A percentile compares a stretch with the other conserved stretches of the same genome.
Evolutionary conservation across 2,888 invertebrate genomes (phyloP).

Genomic region (Sinhomidia bicolor): DNA sequence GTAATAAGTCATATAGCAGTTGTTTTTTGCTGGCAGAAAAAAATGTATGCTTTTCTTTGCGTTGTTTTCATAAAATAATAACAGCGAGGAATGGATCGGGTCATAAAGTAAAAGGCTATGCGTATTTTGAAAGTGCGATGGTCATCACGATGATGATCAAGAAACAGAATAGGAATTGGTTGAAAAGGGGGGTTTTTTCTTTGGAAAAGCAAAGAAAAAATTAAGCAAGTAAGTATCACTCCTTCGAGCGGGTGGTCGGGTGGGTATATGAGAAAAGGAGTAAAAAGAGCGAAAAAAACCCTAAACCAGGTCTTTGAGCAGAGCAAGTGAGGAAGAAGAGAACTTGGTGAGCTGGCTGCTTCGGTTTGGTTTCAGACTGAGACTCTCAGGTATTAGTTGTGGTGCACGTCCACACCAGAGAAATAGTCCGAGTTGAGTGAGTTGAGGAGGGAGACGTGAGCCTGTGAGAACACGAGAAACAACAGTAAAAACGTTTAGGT

Average conservation of each 20-base stretch:
- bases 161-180: not conserved
- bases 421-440: conserved; percentile 41
- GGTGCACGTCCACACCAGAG: conserved; percentile 32
- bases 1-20: too few relatives aligned
- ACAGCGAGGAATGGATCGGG: conserved; percentile 25
- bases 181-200: not conserved
- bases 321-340: not conserved
- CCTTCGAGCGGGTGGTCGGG: not conserved
- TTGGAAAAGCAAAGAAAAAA: not conserved
- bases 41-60: not conserved
- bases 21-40: too few relatives aligned
- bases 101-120: conserved; percentile 18
- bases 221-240: not conserved
- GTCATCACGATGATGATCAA: not conserved
- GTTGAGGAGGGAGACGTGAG: conserved; percentile 50
- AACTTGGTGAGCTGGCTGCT: not conserved
- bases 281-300: not conserved
- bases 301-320: not conserved
- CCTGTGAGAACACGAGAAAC: not conserved
- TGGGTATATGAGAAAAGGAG: not conserved
- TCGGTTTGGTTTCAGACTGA: not conserved
- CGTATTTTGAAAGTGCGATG: not conserved
- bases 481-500: not conserved
- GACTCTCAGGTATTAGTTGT: conserved; percentile 33
- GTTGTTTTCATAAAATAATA: conserved; percentile 37